These are phyloP conservation scores for Drosophila cracens DNA, from an alignment of 2,888 invertebrate genomes.

Conservation along the genomic window DNA sequence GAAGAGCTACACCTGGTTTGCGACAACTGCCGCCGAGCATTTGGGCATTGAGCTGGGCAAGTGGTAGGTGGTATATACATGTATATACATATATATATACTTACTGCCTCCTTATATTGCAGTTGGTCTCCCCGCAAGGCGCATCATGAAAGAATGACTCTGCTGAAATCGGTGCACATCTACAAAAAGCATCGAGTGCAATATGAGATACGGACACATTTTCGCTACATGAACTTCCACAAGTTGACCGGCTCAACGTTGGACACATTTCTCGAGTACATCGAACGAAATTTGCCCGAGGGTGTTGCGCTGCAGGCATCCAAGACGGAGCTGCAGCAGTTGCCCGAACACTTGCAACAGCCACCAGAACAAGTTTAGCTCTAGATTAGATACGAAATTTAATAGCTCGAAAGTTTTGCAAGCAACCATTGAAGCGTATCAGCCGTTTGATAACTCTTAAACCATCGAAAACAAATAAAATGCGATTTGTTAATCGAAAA, in stretches of 20 bases:
- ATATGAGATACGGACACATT: conserved; percentile 97
- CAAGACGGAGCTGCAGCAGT: conserved; percentile 88
- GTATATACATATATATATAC: not conserved
- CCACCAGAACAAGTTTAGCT: conserved; percentile 80
- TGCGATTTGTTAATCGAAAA: conserved; percentile 34
- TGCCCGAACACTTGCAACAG: conserved; percentile 87
- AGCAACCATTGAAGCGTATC: conserved; percentile 5
- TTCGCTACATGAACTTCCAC: conserved; percentile 92
- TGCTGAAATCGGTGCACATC: conserved; percentile 95
- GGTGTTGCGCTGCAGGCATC: conserved; percentile 97
- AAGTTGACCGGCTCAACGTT: conserved; percentile 97
- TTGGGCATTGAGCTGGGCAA: conserved; percentile 91
- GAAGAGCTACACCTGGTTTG: conserved; percentile 94
- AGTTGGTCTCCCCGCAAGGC: conserved; percentile 91
- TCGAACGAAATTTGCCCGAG: conserved; percentile 98
- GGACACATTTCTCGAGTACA: conserved; percentile 97
- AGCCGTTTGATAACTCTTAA: conserved; percentile 43
- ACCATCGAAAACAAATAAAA: conserved; percentile 37
- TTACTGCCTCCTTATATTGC: conserved; percentile 75
- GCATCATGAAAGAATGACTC: conserved; percentile 90
- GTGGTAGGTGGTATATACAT: conserved; percentile 85
- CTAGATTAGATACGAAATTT: conserved; percentile 20
- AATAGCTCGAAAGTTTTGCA: conserved; percentile 28
- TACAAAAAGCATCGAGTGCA: conserved; percentile 97
- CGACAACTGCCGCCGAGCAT: conserved; percentile 91